phyloP scores from a whole-genome alignment of 2,797 vertebrate species.

The Malurus leucopterus region DNA sequence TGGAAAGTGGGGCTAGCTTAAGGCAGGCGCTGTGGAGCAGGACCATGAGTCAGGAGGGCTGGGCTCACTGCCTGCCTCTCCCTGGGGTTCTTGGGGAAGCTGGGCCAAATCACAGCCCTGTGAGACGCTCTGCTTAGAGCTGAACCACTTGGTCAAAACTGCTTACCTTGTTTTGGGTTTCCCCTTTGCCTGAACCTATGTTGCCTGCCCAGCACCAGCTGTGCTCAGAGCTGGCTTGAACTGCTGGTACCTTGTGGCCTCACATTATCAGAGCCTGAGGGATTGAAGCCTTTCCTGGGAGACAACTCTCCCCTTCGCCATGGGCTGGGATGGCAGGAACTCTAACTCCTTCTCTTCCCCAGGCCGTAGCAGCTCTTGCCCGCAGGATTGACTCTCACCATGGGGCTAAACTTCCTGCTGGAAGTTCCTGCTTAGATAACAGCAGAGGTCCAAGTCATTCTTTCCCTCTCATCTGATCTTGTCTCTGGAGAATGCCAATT shows the following conservation, averaged over 20 bases:
- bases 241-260: neutral
- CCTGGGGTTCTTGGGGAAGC: neutral
- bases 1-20: neutral
- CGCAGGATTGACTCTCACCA: fast-evolving
- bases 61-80: neutral
- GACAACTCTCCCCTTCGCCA: neutral
- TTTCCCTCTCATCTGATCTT: conserved; percentile 8
- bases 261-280: neutral
- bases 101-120: neutral
- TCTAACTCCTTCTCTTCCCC: neutral
- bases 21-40: neutral
- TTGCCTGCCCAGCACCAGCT: neutral
- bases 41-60: neutral
- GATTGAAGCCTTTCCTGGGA: neutral
- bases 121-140: neutral
- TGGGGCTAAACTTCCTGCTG: neutral
- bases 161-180: neutral
- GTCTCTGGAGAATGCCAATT: neutral
- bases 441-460: neutral
- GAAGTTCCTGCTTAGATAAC: neutral
- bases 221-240: neutral
- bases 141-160: neutral
- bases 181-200: neutral
- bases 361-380: neutral
- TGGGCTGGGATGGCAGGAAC: neutral